phyloP scores from a whole-genome alignment of 2,797 vertebrate genomes.

The Lacerta viridis region DNA sequence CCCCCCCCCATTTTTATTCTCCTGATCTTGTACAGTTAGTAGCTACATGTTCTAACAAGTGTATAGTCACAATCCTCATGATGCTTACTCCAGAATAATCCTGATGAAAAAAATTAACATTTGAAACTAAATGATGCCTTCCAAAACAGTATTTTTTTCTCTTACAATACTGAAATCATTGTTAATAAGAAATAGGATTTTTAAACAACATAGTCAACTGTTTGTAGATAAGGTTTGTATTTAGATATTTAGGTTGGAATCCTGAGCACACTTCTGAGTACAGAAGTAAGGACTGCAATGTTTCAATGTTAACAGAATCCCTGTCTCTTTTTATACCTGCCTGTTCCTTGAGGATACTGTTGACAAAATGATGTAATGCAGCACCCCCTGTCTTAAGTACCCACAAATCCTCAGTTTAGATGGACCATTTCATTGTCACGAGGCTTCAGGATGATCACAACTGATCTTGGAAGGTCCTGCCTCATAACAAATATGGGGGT shows the following conservation, averaged over 20 bases:
- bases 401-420: not conserved
- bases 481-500: not conserved
- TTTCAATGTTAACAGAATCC: not conserved
- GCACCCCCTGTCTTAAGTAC: not conserved
- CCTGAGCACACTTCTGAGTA: not conserved
- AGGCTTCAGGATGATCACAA: not conserved
- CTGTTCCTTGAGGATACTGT: not conserved
- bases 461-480: not conserved
- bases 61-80: not conserved
- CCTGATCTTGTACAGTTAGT: slow-evolving; percentile 81
- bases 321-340: not conserved
- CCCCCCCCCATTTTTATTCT: slow-evolving; percentile 74
- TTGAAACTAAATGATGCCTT: slow-evolving; percentile 63
- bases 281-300: not conserved
- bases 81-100: not conserved
- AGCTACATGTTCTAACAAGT: slow-evolving; percentile 65
- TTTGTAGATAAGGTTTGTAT: not conserved
- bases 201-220: not conserved
- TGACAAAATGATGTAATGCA: not conserved
- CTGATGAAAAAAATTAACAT: not conserved
- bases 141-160: slow-evolving; percentile 55
- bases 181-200: not conserved
- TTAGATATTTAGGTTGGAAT: not conserved
- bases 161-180: slow-evolving; percentile 48
- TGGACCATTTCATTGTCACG: not conserved